Conservation (phyloP, 2,888 invertebrate genomes). For the Cotesia congregata region DNA sequence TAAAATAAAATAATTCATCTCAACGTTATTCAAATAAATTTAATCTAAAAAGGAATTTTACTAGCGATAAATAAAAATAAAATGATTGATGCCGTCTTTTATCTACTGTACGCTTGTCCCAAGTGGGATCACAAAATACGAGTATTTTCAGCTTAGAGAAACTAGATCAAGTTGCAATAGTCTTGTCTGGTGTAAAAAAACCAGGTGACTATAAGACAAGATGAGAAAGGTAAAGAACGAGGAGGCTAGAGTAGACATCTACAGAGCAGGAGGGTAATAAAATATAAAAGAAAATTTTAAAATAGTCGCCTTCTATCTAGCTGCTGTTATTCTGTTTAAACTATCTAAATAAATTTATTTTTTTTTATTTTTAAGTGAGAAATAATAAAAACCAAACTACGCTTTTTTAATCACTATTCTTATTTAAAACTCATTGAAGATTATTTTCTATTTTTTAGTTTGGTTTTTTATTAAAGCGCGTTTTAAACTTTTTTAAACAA, state of each 20-base stretch:
- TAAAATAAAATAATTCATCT: background rate
- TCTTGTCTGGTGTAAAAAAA: background rate
- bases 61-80: background rate
- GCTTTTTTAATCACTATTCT: no score
- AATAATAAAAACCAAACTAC: background rate
- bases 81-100: background rate
- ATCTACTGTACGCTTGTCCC: background rate
- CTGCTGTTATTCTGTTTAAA: background rate
- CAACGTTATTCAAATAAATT: background rate
- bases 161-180: constrained; percentile 1
- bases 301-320: no score
- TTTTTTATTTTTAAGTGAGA: no score
- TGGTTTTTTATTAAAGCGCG: no score
- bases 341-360: background rate
- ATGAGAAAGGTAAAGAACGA: background rate
- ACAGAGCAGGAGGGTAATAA: no score
- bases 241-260: background rate
- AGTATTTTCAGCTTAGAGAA: background rate
- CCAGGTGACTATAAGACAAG: background rate
- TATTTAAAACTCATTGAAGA: no score
- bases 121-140: background rate
- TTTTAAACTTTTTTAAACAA: no score
- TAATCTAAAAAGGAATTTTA: background rate
- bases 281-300: no score
- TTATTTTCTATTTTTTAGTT: no score